Percentiles rank a stretch among this genome's conserved stretches.
phyloP scores from a whole-genome alignment of 2,888 invertebrate species.

The Pseudococcus viburni region DNA sequence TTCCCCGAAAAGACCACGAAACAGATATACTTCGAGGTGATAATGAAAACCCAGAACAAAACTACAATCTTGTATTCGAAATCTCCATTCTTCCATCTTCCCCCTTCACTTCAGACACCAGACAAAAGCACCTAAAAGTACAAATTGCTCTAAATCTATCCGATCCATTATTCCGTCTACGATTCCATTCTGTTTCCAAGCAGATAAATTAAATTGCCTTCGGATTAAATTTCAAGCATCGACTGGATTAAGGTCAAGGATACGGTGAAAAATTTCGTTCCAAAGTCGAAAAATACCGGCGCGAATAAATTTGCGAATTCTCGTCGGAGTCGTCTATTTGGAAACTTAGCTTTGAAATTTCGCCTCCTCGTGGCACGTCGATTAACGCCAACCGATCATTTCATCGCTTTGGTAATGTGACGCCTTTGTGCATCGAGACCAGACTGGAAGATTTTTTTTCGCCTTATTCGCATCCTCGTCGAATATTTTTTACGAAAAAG shows the following conservation, averaged over 20 bases:
- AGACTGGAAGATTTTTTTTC: neutral
- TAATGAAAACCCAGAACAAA: no score
- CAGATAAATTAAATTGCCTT: neutral
- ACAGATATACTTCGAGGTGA: no score
- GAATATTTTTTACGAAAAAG: neutral
- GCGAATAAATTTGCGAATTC: neutral
- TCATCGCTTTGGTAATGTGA: neutral
- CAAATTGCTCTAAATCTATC: no score
- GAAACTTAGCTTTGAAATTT: neutral
- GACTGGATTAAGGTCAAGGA: neutral
- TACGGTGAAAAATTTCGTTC: neutral
- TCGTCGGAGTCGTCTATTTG: neutral
- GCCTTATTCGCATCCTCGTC: no score
- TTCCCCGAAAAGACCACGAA: no score
- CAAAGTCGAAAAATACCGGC: neutral
- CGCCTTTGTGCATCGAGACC: neutral
- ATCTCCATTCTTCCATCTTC: no score
- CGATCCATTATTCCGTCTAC: neutral
- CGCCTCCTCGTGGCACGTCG: neutral
- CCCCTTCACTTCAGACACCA: no score
- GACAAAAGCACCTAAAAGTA: no score
- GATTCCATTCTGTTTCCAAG: neutral
- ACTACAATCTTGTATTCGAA: no score
- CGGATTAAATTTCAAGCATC: neutral
- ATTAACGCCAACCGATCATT: neutral